Conservation (phyloP, 2,888 invertebrate species). For the Aspidiotus rigidus region DNA sequence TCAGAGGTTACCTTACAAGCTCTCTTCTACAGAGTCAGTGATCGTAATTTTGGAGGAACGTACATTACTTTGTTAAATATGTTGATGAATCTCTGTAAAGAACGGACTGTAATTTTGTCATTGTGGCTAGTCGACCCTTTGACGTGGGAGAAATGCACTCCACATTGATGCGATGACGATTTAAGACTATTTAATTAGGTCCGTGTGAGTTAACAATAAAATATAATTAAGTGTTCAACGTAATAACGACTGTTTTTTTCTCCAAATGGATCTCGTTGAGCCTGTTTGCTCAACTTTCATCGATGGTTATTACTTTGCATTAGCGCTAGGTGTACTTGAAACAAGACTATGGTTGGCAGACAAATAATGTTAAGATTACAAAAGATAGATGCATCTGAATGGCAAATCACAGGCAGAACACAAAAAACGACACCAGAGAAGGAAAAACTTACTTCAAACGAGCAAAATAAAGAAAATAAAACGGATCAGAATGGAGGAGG, state of each 20-base stretch:
- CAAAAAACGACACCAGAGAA: no score
- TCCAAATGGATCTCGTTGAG: no score
- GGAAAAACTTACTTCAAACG: no score
- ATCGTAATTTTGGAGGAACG: constrained; percentile 92
- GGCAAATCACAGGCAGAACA: neutral
- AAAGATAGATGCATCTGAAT: neutral
- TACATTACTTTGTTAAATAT: constrained; percentile 99
- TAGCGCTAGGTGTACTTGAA: constrained; percentile 30
- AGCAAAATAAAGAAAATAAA: no score
- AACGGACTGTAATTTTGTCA: constrained; percentile 89
- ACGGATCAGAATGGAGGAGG: no score
- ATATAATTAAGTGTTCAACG: no score
- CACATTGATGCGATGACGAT: no score
- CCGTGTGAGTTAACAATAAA: no score
- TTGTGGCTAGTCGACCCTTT: constrained; percentile 84
- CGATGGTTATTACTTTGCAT: constrained; percentile 34
- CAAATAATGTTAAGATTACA: neutral
- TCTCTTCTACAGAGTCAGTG: constrained; percentile 62
- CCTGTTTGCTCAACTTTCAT: constrained; percentile 45
- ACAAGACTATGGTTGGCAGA: neutral
- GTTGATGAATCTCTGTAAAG: constrained; percentile 90
- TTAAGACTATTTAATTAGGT: no score
- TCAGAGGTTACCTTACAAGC: no score
- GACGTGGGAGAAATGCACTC: constrained; percentile 64
- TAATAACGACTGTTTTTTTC: no score